Conservation (phyloP, 1,140 invertebrate genomes). For the Metopolophium dirhodum region DNA sequence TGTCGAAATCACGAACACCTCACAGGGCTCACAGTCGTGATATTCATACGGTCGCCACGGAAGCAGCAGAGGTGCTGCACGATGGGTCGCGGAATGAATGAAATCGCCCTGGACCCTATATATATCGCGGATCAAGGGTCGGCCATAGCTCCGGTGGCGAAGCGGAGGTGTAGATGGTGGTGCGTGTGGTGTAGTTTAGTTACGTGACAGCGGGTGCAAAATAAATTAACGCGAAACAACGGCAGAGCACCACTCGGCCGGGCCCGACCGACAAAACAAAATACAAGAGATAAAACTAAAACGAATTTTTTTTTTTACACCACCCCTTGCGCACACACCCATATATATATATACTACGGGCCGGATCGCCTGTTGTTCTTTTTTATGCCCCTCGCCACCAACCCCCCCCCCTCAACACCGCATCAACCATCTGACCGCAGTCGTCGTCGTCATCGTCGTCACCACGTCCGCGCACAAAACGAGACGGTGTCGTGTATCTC, state of each 20-base stretch:
- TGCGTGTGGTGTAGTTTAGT: not conserved
- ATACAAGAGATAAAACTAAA: constrained; percentile 10
- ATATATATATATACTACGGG: too few species aligned
- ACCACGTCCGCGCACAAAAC: not conserved
- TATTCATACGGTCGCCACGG: too few species aligned
- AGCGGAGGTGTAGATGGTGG: not conserved
- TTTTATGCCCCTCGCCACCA: not conserved
- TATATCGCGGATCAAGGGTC: not conserved
- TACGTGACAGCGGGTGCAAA: constrained; percentile 1
- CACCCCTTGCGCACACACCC: not conserved
- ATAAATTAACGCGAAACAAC: constrained; percentile 31
- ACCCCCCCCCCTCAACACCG: not conserved
- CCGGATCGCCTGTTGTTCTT: not conserved
- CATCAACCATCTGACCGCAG: not conserved
- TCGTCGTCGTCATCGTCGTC: not conserved
- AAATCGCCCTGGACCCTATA: not conserved
- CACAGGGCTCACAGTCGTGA: not conserved
- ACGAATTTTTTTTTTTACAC: not conserved
- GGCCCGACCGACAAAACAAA: not conserved
- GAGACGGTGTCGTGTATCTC: not conserved
- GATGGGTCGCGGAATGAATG: not conserved
- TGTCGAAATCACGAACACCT: too few species aligned
- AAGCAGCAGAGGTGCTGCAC: not conserved
- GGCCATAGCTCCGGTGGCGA: not conserved
- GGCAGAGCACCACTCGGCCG: not conserved